Percentiles rank a stretch among this genome's conserved stretches.
phyloP scores from a whole-genome alignment of 2,797 vertebrate genomes.

The Syngnathus acus region DNA sequence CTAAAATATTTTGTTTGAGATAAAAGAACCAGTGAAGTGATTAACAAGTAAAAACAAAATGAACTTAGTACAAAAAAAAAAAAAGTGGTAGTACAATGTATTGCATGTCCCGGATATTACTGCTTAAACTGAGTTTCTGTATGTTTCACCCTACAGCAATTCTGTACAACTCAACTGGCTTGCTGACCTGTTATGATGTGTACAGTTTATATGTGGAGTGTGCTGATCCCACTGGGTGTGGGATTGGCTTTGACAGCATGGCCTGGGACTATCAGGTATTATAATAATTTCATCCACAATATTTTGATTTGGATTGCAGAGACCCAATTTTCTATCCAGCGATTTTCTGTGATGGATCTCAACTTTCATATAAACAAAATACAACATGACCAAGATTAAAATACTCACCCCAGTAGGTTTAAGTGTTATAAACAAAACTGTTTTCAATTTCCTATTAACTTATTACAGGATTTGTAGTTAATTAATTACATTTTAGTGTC shows the following conservation, averaged over 20 bases:
- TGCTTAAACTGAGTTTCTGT: neutral
- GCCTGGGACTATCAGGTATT: constrained; percentile 97
- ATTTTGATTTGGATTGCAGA: neutral
- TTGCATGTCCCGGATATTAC: neutral
- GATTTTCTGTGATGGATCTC: neutral
- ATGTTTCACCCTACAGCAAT: neutral
- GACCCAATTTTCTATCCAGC: neutral
- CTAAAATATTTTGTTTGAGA: too few species aligned
- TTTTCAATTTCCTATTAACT: too few species aligned
- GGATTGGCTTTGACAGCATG: constrained; percentile 67
- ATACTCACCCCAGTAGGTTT: too few species aligned
- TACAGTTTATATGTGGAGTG: constrained; percentile 77
- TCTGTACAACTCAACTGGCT: constrained; percentile 40
- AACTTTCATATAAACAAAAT: too few species aligned
- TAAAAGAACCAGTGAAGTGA: too few species aligned
- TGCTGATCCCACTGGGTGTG: constrained; percentile 88
- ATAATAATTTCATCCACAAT: neutral
- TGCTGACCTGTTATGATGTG: constrained; percentile 69
- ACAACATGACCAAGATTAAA: too few species aligned
- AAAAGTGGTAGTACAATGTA: too few species aligned
- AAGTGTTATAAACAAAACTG: too few species aligned
- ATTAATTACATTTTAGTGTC: too few species aligned
- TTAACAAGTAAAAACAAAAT: too few species aligned
- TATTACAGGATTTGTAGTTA: too few species aligned
- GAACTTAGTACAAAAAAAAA: too few species aligned